Evolutionary conservation across 2,797 vertebrate genomes (phyloP).

Genomic region (Sparidentex hasta): DNA sequence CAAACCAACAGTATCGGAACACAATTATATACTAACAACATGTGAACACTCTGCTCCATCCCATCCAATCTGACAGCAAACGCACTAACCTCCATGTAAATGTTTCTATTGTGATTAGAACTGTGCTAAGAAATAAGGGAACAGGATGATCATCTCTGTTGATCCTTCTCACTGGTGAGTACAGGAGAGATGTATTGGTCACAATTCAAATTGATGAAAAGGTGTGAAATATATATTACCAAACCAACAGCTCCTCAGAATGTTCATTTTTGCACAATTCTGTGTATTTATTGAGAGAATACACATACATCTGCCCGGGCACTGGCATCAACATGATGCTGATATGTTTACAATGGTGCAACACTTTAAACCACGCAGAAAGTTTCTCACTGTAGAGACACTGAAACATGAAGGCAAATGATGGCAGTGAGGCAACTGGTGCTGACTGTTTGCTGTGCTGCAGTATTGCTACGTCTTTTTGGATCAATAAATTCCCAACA

Average conservation of each 20-base stretch:
- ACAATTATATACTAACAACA: not conserved
- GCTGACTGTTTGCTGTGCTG: too few species aligned
- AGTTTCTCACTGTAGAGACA: too few species aligned
- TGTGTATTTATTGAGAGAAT: not conserved
- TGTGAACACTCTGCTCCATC: not conserved
- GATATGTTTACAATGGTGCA: too few species aligned
- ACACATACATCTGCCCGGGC: not conserved
- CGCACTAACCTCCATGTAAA: not conserved
- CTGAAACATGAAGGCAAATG: too few species aligned
- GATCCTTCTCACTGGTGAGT: not conserved
- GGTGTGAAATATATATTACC: not conserved
- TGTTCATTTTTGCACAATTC: not conserved
- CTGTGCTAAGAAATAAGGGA: not conserved
- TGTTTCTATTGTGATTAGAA: slow-evolving; percentile 8
- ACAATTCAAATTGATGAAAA: not conserved
- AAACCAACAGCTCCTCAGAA: not conserved
- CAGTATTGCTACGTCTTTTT: too few species aligned
- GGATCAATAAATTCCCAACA: too few species aligned
- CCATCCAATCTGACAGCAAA: not conserved
- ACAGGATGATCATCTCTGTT: not conserved
- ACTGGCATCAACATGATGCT: too few species aligned
- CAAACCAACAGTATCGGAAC: not conserved
- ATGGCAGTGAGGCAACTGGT: too few species aligned
- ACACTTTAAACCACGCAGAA: too few species aligned
- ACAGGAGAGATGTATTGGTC: not conserved